phyloP scores from a whole-genome alignment of 2,888 invertebrate genomes.

The Fabriciana adippe region DNA sequence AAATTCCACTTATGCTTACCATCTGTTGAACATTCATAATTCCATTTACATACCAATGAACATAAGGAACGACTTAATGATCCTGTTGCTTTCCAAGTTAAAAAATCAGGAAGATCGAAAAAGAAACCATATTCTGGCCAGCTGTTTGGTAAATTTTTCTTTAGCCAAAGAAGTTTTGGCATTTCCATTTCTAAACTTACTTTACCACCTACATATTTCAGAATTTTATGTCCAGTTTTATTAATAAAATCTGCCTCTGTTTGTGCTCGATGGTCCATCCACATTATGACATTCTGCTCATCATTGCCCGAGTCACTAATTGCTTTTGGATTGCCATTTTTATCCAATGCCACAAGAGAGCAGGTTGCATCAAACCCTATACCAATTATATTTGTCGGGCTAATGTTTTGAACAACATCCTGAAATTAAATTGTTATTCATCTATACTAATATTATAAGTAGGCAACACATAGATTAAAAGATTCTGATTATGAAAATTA shows the following conservation, averaged over 20 bases:
- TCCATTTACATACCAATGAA: slow-evolving; percentile 97
- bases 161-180: slow-evolving; percentile 96
- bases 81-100: slow-evolving; percentile 95
- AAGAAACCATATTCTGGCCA: slow-evolving; percentile 89
- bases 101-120: slow-evolving; percentile 96
- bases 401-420: slow-evolving; percentile 82
- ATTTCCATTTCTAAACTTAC: slow-evolving; percentile 98
- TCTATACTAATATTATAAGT: too few relatives aligned
- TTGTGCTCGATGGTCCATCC: slow-evolving; percentile 96
- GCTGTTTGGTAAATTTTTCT: slow-evolving; percentile 85
- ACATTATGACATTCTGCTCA: slow-evolving; percentile 92
- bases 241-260: slow-evolving; percentile 92
- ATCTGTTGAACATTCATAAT: slow-evolving; percentile 86
- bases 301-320: slow-evolving; percentile 85
- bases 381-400: slow-evolving; percentile 86
- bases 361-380: slow-evolving; percentile 98
- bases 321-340: slow-evolving; percentile 85
- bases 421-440: slow-evolving; percentile 50
- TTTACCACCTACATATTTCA: slow-evolving; percentile 94
- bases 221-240: slow-evolving; percentile 86
- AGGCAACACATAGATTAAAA: too few relatives aligned
- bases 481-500: too few relatives aligned
- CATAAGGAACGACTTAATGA: slow-evolving; percentile 91
- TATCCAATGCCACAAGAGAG: slow-evolving; percentile 91
- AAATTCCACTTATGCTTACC: slow-evolving; percentile 86